Percentiles rank a stretch among this genome's conserved stretches.
These are phyloP conservation scores for Ormyrus pomaceus DNA, from an alignment of 2,888 invertebrate genomes.

Conservation along the genomic window DNA sequence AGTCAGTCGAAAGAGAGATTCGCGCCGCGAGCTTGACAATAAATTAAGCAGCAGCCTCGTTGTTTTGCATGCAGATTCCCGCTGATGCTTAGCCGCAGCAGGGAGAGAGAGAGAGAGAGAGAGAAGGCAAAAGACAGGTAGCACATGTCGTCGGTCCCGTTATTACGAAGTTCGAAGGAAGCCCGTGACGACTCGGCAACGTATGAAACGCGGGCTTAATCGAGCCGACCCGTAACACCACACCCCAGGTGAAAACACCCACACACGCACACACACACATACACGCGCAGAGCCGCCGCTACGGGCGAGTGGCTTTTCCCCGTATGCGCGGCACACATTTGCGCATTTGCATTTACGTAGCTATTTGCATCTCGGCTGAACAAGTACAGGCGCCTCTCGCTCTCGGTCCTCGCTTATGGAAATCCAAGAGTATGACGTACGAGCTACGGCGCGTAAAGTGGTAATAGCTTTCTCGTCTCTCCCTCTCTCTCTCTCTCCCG, in stretches of 20 bases:
- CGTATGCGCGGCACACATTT: constrained; percentile 33
- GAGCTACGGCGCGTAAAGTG: constrained; percentile 25
- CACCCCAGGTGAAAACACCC: neutral
- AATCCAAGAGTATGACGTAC: constrained; percentile 59
- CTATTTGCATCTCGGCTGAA: constrained; percentile 62
- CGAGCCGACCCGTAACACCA: constrained; percentile 13
- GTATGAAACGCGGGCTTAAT: constrained; percentile 31
- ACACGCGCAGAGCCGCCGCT: neutral
- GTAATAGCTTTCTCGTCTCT: constrained; percentile 26
- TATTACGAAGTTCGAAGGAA: constrained; percentile 37
- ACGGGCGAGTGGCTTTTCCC: constrained; percentile 43
- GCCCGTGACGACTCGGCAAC: constrained; percentile 18
- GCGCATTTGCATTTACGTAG: constrained; percentile 60
- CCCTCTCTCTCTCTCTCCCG: constrained; percentile 1
- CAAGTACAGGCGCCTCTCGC: constrained; percentile 50
- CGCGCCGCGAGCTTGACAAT: neutral
- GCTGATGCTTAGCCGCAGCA: neutral
- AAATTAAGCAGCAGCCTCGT: constrained; percentile 17
- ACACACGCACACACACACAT: neutral
- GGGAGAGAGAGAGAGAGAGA: neutral
- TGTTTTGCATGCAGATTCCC: constrained; percentile 14
- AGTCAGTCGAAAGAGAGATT: neutral
- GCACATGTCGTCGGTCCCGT: neutral
- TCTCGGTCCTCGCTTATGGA: constrained; percentile 59
- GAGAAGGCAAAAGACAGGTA: too few species aligned